Conservation (phyloP, 2,888 invertebrate genomes). For the Acanthosoma haemorrhoidale region DNA sequence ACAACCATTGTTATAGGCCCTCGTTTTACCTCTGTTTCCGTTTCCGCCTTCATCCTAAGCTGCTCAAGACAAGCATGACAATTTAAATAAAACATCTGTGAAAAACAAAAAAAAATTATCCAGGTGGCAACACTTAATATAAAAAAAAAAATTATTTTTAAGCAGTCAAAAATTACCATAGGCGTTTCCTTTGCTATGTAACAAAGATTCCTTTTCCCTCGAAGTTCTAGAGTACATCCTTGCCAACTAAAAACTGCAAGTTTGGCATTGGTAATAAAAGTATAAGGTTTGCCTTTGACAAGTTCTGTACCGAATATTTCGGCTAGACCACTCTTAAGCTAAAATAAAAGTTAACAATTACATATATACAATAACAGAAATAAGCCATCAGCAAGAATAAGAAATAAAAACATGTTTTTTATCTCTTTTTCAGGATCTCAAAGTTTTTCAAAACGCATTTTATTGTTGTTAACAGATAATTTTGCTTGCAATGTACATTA, state of each 20-base stretch:
- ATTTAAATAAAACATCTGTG: slow-evolving; percentile 78
- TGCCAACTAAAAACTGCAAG: slow-evolving; percentile 95
- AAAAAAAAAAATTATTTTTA: not conserved
- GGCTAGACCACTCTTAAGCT: slow-evolving; percentile 84
- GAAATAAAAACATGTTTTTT: slow-evolving; percentile 5
- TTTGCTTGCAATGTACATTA: too few relatives aligned
- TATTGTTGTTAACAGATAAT: too few relatives aligned
- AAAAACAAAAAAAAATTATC: not conserved
- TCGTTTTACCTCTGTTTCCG: slow-evolving; percentile 54
- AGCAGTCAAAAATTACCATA: slow-evolving; percentile 58
- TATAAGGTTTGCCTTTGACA: slow-evolving; percentile 85
- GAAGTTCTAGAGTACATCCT: slow-evolving; percentile 79
- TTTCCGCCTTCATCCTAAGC: slow-evolving; percentile 73
- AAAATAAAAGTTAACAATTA: slow-evolving; percentile 35
- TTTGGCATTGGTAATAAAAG: slow-evolving; percentile 84
- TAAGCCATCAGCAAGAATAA: not conserved
- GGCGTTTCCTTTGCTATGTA: slow-evolving; percentile 96
- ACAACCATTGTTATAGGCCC: slow-evolving; percentile 87
- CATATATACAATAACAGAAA: slow-evolving; percentile 32
- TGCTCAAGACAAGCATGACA: slow-evolving; percentile 92
- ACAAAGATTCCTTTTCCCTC: slow-evolving; percentile 85
- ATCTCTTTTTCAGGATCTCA: not conserved
- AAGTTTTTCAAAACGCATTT: not conserved
- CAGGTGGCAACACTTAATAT: not conserved
- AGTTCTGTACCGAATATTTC: slow-evolving; percentile 97